These are phyloP conservation scores for Stramonita haemastoma DNA, from an alignment of 2,888 invertebrate species.

Conservation along the genomic window DNA sequence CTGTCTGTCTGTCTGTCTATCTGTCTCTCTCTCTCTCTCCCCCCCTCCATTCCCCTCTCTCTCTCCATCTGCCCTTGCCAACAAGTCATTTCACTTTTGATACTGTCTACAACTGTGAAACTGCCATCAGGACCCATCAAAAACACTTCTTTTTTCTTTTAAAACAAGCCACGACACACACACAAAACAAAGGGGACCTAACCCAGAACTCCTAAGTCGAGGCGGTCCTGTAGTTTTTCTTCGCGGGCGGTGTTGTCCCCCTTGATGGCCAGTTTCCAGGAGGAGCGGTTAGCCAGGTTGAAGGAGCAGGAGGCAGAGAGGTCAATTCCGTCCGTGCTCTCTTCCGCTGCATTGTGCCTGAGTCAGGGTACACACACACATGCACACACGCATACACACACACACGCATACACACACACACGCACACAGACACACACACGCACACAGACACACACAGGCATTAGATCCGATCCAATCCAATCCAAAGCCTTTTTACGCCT, in stretches of 20 bases:
- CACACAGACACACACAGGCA: too few relatives aligned
- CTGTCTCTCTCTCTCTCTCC: too few relatives aligned
- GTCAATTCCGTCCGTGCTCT: slow-evolving; percentile 72
- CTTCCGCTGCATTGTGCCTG: slow-evolving; percentile 65
- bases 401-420: not conserved
- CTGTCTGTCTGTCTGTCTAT: too few relatives aligned
- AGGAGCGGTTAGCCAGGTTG: slow-evolving; percentile 58
- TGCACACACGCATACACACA: not conserved
- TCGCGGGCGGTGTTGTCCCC: slow-evolving; percentile 52
- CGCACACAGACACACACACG: too few relatives aligned
- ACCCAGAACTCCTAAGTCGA: slow-evolving; percentile 56
- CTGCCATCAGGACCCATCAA: too few relatives aligned
- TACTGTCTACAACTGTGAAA: too few relatives aligned
- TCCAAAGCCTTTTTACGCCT: too few relatives aligned
- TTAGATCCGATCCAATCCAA: too few relatives aligned
- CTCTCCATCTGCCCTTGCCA: too few relatives aligned
- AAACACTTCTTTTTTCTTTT: too few relatives aligned
- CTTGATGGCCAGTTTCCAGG: slow-evolving; percentile 67
- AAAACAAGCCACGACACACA: not conserved
- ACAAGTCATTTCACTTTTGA: too few relatives aligned
- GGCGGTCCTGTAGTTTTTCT: slow-evolving; percentile 59
- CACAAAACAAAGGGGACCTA: not conserved
- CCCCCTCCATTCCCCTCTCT: too few relatives aligned
- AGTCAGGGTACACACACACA: not conserved
- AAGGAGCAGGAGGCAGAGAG: slow-evolving; percentile 74